Conservation (phyloP, 2,888 invertebrate genomes). For the Drosophila fungiperda region DNA sequence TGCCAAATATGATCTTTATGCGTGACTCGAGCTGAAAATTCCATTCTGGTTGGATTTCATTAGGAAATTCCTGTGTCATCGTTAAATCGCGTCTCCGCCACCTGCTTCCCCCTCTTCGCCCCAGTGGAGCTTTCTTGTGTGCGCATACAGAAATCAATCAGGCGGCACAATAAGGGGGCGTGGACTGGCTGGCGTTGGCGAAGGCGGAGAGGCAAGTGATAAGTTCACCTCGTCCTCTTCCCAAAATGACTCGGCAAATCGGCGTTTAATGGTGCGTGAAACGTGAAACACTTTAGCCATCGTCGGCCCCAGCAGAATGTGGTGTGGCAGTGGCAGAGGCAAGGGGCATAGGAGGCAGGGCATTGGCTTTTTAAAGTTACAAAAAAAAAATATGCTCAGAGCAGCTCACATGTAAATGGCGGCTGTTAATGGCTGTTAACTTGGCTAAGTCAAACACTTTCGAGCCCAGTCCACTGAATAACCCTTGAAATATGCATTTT, state of each 20-base stretch:
- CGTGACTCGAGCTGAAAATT: constrained; percentile 48
- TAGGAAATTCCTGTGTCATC: constrained; percentile 68
- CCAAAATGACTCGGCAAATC: constrained; percentile 74
- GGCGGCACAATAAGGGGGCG: constrained; percentile 73
- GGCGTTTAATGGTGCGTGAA: constrained; percentile 77
- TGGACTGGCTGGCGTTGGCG: constrained; percentile 1
- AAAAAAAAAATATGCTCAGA: constrained; percentile 13
- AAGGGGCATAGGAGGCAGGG: neutral
- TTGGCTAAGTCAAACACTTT: constrained; percentile 28
- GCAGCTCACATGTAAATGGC: constrained; percentile 70
- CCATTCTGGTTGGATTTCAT: constrained; percentile 61
- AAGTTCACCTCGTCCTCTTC: constrained; percentile 27
- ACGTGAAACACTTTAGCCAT: constrained; percentile 77
- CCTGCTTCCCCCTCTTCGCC: constrained; percentile 27
- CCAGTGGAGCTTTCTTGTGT: constrained; percentile 7
- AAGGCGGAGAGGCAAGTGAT: constrained; percentile 23
- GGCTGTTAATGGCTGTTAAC: constrained; percentile 52
- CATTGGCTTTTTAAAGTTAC: constrained; percentile 41
- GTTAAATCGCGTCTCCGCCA: constrained; percentile 7
- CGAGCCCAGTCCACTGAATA: constrained; percentile 19
- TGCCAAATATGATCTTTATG: constrained; percentile 14
- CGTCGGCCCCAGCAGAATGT: constrained; percentile 31
- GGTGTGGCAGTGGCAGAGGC: neutral
- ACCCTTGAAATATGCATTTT: constrained; percentile 76
- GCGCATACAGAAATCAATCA: constrained; percentile 75